Conservation (phyloP, 2,113 vertebrate species). For the Maccullochella peelii region DNA sequence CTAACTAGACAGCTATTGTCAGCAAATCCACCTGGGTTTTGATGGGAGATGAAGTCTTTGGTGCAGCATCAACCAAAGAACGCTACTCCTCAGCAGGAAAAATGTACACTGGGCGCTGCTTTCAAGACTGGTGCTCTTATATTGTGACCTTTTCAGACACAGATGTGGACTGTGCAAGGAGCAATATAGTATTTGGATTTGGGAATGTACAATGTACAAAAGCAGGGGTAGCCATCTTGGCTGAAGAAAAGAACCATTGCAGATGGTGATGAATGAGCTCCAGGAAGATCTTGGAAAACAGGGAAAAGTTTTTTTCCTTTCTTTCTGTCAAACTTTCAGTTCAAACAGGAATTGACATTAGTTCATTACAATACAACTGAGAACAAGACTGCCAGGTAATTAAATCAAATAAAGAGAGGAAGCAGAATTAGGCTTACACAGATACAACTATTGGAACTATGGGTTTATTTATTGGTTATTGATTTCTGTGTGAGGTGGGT, state of each 20-base stretch:
- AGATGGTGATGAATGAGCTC: too few species aligned
- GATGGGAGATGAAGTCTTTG: constrained; percentile 37
- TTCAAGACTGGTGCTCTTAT: neutral
- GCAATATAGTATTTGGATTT: too few species aligned
- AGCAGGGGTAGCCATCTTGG: too few species aligned
- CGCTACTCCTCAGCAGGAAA: neutral
- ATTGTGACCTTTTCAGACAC: neutral
- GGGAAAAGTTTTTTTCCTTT: too few species aligned
- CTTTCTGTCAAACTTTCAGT: too few species aligned
- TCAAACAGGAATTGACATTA: too few species aligned
- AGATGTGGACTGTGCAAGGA: constrained; percentile 5
- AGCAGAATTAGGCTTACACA: neutral
- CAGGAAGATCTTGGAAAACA: too few species aligned
- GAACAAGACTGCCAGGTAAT: too few species aligned
- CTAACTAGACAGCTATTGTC: constrained; percentile 43
- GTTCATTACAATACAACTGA: too few species aligned
- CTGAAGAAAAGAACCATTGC: too few species aligned
- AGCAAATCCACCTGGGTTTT: constrained; percentile 30
- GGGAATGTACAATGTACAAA: too few species aligned
- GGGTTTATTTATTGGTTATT: neutral
- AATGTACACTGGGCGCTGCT: neutral
- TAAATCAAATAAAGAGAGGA: neutral
- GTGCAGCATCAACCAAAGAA: constrained; percentile 31
- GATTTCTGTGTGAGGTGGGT: constrained; percentile 1
- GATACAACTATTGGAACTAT: neutral